Conservation (phyloP, 2,113 vertebrate species). For the Plecturocebus donacophilus region DNA sequence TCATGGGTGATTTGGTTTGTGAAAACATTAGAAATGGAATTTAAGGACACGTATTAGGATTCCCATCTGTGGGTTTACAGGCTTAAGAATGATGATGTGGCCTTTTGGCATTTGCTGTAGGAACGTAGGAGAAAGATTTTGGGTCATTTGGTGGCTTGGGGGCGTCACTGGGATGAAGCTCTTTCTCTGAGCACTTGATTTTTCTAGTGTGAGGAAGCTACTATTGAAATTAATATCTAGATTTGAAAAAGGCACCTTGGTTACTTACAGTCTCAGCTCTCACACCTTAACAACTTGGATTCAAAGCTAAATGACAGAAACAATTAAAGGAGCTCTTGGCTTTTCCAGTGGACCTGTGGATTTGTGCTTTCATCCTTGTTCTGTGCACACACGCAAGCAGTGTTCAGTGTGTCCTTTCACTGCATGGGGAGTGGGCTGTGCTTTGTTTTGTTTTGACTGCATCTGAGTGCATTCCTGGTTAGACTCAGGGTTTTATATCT, state of each 20-base stretch:
- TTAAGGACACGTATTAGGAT: rapidly evolving
- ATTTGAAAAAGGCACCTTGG: not conserved
- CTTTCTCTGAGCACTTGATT: not conserved
- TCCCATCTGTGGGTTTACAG: rapidly evolving
- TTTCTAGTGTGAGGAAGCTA: not conserved
- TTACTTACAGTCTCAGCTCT: too few relatives aligned
- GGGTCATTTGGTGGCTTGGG: not conserved
- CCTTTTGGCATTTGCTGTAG: not conserved
- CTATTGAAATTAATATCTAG: not conserved
- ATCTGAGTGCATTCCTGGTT: not conserved
- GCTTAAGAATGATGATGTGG: not conserved
- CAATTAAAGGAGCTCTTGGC: not conserved
- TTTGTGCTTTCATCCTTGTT: not conserved
- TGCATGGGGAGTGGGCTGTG: too few relatives aligned
- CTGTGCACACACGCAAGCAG: not conserved
- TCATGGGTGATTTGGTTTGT: not conserved
- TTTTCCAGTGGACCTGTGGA: not conserved
- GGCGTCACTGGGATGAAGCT: rapidly evolving
- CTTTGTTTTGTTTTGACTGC: not conserved
- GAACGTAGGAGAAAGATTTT: not conserved
- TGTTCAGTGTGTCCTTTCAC: not conserved
- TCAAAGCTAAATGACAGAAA: not conserved
- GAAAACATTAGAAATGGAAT: not conserved
- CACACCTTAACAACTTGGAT: not conserved
- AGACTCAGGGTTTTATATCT: not conserved